Evolutionary conservation across 2,797 vertebrate genomes (phyloP), one percentile per base, ranked within the genome.

Genomic region (Oreochromis grahami): DNA sequence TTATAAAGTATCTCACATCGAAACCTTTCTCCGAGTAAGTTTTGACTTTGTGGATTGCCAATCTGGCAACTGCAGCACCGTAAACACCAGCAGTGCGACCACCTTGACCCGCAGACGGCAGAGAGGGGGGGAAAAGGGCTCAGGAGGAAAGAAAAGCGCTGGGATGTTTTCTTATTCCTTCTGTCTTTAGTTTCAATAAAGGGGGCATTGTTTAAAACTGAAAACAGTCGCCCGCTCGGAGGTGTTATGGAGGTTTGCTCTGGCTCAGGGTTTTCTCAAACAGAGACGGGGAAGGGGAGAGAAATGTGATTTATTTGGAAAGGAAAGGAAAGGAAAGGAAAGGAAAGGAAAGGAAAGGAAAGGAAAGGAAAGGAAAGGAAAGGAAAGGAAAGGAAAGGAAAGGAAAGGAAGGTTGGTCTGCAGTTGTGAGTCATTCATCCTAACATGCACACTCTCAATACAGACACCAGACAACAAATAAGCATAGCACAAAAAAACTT

Each of bases 131-230:
- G 1, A 4, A 51, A 68, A 3, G 19, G 12, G 19, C 38, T 84
- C 51, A 36, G 26, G 50, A 76, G 77, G 82, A 82, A 87, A 63
- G 58, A 78, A 91, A 88, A 88, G 53, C 56, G n/a, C 26, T n/a
- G 34, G 43, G 83, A 86, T 87, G 86, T 85, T 93, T 93, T 90
- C 80, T 80, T 90, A 89, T 77, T 80, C 82, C 41, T 70, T 74
- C 86, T 14, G 50, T 85, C 88, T 86, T 86, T 45, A 51, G 81
- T 82, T 90, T 88, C 79, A 91, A 92, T 90, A 94, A 94, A 93
- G 93, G 19, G 50, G 81, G 58, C 86, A 93, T 92, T 94, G 95
- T 93, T 91, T 56, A 60, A 81, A 91, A 90, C 26, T 80, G 84
- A 88, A 90, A 87, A 84, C 88, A 92, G 89, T 86, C 51, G 21